Evolutionary conservation across 2,888 invertebrate genomes (phyloP), one percentile per base, ranked within the genome.

Genomic region (Cecidostiba fungosa): DNA sequence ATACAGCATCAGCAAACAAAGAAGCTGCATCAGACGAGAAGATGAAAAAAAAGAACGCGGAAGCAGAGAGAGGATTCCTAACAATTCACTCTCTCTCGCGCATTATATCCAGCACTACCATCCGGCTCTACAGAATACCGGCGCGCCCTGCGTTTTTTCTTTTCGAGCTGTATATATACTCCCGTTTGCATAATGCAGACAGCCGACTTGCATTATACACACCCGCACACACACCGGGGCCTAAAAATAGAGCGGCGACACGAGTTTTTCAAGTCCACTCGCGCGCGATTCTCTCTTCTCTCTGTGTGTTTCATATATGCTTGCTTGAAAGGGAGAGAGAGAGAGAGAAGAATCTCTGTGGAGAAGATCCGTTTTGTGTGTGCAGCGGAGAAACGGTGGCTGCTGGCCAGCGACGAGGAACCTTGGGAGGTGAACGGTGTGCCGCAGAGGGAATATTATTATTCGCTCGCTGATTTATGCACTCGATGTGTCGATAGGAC

Each of bases 21-120:
- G 66, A 47, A 8, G 39, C 29, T 19, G 19, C 12, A 59, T 39
- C n/a, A 59, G 3, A 23, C 36, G 39, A 6, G 36, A 72, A 23
- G n/a, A 70, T n/a, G 19, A 36, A 2, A 10, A 39, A 59, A 39
- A 72, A 81, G 72, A 10, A 47, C 12, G 26, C 70, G 43, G 80
- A 81, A 59, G 73, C 72, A 36, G 59, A 59, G 54, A 70, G 70
- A 70, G 29, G 43, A 73, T 73, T 43, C 43, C 70, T 73, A 80
- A 80, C 80, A 59, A 80, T 36, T 50, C 29, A 4, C 12, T 39
- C 29, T 2, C 12, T 39, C 26, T 16, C 29, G 47, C 47, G 14
- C 26, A 19, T 66, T 43, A 43, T 43, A 43, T n/a, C 69, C 23
- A n/a, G n/a, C n/a, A n/a, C n/a, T n/a, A 59, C n/a, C 36, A 70